Base-by-base conservation (phyloP, 92 coral and sea anemone genomes). In the Umimayanthus chanpuru region DNA sequence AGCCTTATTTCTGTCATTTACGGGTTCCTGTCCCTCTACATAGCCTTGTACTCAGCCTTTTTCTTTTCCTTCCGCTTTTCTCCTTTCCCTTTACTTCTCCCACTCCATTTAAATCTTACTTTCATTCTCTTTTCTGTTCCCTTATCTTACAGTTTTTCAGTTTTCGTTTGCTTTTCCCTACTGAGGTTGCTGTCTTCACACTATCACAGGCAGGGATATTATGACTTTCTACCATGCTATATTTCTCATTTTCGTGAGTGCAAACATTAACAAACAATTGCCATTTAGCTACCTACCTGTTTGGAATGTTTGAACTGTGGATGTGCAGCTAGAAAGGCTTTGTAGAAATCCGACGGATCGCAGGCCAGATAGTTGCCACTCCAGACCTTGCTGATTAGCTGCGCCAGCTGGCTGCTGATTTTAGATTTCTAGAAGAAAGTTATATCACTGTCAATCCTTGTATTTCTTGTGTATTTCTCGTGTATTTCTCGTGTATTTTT, bases 281-380 rank as follows among this genome's bases (percentile, higher is more conserved):
- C 26, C 23, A 49, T 49, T 81, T 7, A 14, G 14, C 11, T 9
- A 9, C 70, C 0, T 39, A 91, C 93, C 90, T 91, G 93, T 44
- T 47, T 86, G 76, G 82, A 67, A 79, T 73, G 90, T 55, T 78
- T 89, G 53, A 92, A 89, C 39, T 92, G 92, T 80, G 92, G 85
- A 38, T 91, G 90, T 73, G 78, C 68, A 81, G 91, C 56, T 58
- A 88, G 92, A 25, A 93, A 68, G 25, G 79, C 89, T 8, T 71
- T 88, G 88, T 90, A 94, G 32, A 94, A 82, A 16, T 91, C 93
- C 21, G 95, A 89, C 11, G 97, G 94, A 71, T 94, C 94, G 77
- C 95, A 94, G 28, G 93, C 91, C 55, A 89, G 89, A 80, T 91
- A 94, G 50, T 88, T 93, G 0, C 97, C 97, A 91, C 97, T 93